Base-by-base conservation (phyloP, 2,888 invertebrate species). In the Caenorhabditis wallacei region DNA sequence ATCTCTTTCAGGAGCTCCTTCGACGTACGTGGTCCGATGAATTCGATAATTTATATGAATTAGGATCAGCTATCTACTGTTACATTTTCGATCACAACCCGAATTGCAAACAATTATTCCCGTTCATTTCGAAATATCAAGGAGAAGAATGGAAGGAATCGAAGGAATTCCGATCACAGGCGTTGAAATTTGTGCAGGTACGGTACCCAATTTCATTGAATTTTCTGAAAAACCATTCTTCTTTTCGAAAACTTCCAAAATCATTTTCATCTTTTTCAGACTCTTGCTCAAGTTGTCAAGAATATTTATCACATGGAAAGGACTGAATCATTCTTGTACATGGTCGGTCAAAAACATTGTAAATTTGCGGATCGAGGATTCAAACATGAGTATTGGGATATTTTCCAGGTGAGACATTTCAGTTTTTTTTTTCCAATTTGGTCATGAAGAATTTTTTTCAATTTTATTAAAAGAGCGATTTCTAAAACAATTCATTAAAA, bases 291-390 rank as follows among this genome's bases (percentile, higher is more conserved):
- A 71, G 86, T 88, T 1, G 90, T 90, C 22, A 90, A 91, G 66
- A 91, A 90, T 72, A 79, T 91, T n/a, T 89, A 90, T 69, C 89
- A 91, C 79, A 89, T 89, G 89, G 89, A 90, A 2, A 70, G 88
- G 56, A 64, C 87, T 30, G 85, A 82, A 59, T 70, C 85, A 1
- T 87, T 80, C 37, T 64, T 91, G 30, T 88, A 88, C 78, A 84
- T 78, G 37, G 88, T 91, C 74, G 91, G 91, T 7, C 88, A 89
- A 64, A 83, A 88, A 26, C 91, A 91, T 56, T 81, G 84, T 51
- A 85, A 88, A 69, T 91, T 88, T 66, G 90, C 89, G 1, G 82
- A 85, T 51, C 78, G 91, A 54, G 91, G 91, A 35, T 91, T 91
- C 85, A 88, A 88, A 51, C 88, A 88, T 30, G 89, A 90, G 61